A percentile compares a stretch with the other conserved stretches of the same genome.
Evolutionary conservation across 2,113 vertebrate genomes (phyloP).

Genomic region (Heterochromis multidens): DNA sequence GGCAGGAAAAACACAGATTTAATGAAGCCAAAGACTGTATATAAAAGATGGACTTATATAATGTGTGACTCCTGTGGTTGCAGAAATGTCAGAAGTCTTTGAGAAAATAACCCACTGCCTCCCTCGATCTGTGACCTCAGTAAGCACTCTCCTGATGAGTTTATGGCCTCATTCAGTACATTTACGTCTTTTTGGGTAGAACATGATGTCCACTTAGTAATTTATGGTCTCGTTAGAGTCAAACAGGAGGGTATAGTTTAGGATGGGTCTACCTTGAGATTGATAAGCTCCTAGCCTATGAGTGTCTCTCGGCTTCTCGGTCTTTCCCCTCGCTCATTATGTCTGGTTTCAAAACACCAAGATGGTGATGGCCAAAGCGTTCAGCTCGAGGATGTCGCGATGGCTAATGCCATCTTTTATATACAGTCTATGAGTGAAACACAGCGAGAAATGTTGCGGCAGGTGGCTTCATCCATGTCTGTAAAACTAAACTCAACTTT

Average conservation of each 20-base stretch:
- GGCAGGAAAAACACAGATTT: neutral
- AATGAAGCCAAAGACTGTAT: neutral
- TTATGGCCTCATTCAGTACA: no score
- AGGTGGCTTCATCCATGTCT: no score
- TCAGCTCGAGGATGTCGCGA: neutral
- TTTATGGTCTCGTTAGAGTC: no score
- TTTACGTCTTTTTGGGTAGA: neutral
- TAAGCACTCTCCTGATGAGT: neutral
- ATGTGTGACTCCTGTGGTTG: neutral
- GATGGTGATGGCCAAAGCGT: neutral
- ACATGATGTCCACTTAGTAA: no score
- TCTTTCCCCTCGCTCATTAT: neutral
- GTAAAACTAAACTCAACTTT: neutral
- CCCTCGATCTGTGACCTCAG: no score
- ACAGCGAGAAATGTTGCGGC: no score
- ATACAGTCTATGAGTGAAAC: no score
- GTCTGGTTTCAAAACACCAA: neutral
- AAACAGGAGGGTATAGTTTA: neutral
- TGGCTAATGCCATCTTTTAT: neutral
- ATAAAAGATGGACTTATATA: neutral
- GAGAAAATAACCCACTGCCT: no score
- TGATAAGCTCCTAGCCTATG: no score
- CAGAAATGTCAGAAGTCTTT: neutral
- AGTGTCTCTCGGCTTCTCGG: neutral
- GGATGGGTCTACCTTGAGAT: neutral